Evolutionary conservation across 2,113 vertebrate genomes (phyloP), one percentile per base, ranked within the genome.

Genomic region (Dasyprocta punctata): DNA sequence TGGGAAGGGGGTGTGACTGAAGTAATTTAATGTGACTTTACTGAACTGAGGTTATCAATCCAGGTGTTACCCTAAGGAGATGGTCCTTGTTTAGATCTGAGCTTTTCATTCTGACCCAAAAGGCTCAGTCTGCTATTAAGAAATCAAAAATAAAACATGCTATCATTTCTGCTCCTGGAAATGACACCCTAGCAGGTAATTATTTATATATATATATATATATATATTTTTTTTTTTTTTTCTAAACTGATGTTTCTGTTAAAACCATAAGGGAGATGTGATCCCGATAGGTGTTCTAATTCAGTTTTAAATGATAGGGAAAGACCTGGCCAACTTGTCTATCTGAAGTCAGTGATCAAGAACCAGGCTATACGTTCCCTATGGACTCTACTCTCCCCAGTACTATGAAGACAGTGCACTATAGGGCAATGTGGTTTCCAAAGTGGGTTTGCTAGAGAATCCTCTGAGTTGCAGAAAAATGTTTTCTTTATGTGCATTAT

Each of bases 41-140:
- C 78, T 77, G 56, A 61, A 65, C 2, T 28, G 77, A 86, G 28
- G 30, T 77, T 58, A 14, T 5, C 56, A 3, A 0, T 36, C 73
- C 81, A 95, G 63, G 75, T 92, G 92, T 90, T 60, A 30, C 14
- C n/a, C 87, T 94, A 44, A n/a, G 36, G 84, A 92, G 49, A 5
- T 61, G 77, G 54, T 91, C 47, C 20, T 90, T 86, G 86, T 90
- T 95, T 87, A 96, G 54, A 80, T 36, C 65, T 80, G 78, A 94
- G 38, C 81, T 94, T 90, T 90, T 92, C 90, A 33, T 85, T 95
- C 84, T 87, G 81, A 47, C 54, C 26, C 6, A 0, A 58, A 92
- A 80, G 60, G 65, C 84, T 93, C 96, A 83, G 65, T 75, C 67
- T 93, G 41, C 84, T 85, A 24, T 89, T 92, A 56, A 89, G 86